Evolutionary conservation across 1,140 invertebrate genomes (phyloP), one percentile per base, ranked within the genome.

Genomic region (Drosophila sucinea): DNA sequence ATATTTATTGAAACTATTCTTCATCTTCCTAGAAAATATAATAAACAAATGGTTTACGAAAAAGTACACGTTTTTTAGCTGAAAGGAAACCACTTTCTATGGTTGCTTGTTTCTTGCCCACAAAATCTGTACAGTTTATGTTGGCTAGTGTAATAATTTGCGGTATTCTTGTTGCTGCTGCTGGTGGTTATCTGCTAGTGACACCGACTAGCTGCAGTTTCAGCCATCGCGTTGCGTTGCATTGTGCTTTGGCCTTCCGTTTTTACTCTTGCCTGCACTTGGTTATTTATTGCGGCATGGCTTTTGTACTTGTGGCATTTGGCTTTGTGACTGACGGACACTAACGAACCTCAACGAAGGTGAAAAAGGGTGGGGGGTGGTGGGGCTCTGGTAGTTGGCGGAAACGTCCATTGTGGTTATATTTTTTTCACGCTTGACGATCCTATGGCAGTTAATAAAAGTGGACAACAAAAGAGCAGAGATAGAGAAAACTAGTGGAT

Each of bases 381-480:
- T 57, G 82, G 67, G 78, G 72, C 61, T 69, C 60, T 65, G 63
- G 69, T 67, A 29, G 40, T 63, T 70, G 73, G 63, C 33, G 40
- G 61, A 35, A 69, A 70, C 73, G 35, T 10, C 35, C 61, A 56
- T 54, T 66, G 44, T 67, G 69, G 60, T 47, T 27, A 74, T 77
- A 68, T 77, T 77, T 77, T 64, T 47, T 62, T 60, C 41, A 8
- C 8, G 41, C 30, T 25, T 60, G 57, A 54, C 64, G 54, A 64
- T 38, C n/a, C 70, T 56, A 63, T 70, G 72, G 64, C 73, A 70
- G 79, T 87, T 79, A 83, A 87, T 83, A 86, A 87, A 76, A 73
- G 72, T 77, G 56, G 32, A 58, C 74, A 67, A 65, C 79, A 82
- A 67, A 71, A 58, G 33, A 40, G 10, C 30, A 10, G 29, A 47